A percentile compares a stretch with the other conserved stretches of the same genome.
phyloP scores from a whole-genome alignment of 2,113 vertebrate species.

The Prinia subflava region DNA sequence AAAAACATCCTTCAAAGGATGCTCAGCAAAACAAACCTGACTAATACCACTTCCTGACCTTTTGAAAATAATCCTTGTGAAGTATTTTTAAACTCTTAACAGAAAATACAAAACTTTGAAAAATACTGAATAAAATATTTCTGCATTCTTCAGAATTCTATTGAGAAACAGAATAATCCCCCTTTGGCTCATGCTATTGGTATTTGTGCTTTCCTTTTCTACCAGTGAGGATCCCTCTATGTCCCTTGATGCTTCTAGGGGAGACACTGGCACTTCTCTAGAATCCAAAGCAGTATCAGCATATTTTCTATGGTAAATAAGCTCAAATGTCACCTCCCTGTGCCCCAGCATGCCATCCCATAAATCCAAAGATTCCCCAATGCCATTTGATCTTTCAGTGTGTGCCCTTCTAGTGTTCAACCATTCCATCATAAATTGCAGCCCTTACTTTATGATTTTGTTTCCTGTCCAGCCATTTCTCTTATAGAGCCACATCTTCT shows the following conservation, averaged over 20 bases:
- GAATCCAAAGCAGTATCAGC: background rate
- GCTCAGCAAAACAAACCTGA: background rate
- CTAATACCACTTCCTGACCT: constrained; percentile 21
- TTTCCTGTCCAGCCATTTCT: background rate
- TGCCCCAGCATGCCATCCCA: background rate
- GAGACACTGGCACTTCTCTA: background rate
- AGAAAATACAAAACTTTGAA: background rate
- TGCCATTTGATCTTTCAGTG: background rate
- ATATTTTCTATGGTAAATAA: background rate
- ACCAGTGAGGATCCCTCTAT: background rate
- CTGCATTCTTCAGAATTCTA: background rate
- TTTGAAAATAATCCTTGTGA: constrained; percentile 28
- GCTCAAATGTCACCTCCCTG: background rate
- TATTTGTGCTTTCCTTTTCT: background rate
- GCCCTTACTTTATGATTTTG: background rate
- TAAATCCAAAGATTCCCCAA: background rate
- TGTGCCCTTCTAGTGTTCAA: background rate
- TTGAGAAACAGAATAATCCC: background rate
- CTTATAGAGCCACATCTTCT: background rate
- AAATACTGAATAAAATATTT: background rate
- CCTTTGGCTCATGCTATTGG: background rate
- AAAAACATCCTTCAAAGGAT: background rate
- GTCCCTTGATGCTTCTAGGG: background rate
- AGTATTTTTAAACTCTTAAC: background rate
- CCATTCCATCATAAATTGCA: background rate